phyloP scores from a whole-genome alignment of 2,797 vertebrate genomes.

The Cossypha heuglini region DNA sequence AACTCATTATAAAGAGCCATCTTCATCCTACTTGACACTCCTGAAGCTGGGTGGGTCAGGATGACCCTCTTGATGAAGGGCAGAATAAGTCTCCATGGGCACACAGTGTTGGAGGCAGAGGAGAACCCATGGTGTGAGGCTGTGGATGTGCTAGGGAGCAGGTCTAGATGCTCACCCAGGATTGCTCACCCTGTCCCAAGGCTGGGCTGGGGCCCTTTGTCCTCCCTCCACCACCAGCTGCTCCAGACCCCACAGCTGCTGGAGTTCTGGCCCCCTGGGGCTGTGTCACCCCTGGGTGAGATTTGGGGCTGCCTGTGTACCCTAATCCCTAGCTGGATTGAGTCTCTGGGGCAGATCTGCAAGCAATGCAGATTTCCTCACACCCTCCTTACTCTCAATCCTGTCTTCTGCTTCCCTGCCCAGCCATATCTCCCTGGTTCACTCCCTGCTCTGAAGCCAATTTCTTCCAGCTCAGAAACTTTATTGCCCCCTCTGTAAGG shows the following conservation, averaged over 20 bases:
- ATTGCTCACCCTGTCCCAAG: fast-evolving
- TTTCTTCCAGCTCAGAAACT: slow-evolving; percentile 48
- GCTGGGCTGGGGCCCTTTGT: background rate
- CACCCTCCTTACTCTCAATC: background rate
- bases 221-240: background rate
- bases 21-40: background rate
- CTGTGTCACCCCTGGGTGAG: background rate
- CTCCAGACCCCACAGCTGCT: fast-evolving
- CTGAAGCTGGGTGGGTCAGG: background rate
- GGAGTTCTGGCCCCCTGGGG: fast-evolving
- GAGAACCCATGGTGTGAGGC: fast-evolving
- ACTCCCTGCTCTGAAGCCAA: background rate
- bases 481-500: slow-evolving; percentile 44
- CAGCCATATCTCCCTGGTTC: background rate
- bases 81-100: background rate
- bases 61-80: fast-evolving
- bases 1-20: background rate
- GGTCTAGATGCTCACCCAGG: background rate
- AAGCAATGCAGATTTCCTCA: fast-evolving
- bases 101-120: background rate
- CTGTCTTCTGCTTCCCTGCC: background rate
- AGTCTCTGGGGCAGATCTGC: background rate
- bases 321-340: background rate
- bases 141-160: background rate
- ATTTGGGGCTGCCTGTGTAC: background rate